Evolutionary conservation across 2,888 invertebrate genomes (phyloP), one percentile per base, ranked within the genome.

Genomic region (Nipponacmea schrenckii): DNA sequence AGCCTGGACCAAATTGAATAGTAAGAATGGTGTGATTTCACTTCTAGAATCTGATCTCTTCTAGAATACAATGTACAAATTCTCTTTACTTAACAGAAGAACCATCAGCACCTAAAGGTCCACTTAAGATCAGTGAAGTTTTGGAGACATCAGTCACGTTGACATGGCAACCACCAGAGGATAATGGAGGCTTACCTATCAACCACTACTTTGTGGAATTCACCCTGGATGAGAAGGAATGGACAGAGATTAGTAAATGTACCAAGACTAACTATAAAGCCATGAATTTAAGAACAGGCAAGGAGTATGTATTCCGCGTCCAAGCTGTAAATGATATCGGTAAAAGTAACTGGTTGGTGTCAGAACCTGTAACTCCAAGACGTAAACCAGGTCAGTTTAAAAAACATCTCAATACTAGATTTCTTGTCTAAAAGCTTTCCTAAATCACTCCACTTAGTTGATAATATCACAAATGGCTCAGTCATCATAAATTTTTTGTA

Each of bases 331-430:
- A 85, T 73, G 79, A 71, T 67, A 76, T 84, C 31, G 85, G 85
- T 39, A 68, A 68, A 5, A 77, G 85, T 46, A 71, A 79, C n/a
- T 80, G 81, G 12, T 72, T 84, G 24, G 81, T 81, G 73, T 81
- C 83, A 8, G 77, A 80, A 67, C 73, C 77, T 62, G 81, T 83
- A 15, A 78, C 76, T 39, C 80, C 83, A 44, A 77, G 73, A 72
- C 81, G 73, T 72, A 81, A 84, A 64, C 77, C 82, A 84, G 95
- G 96, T 96, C 91, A 92, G 95, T 67, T 31, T 64, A n/a, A 45
- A 44, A 63, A 39, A 27, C 50, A 26, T 48, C 17, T 46, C 15
- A 46, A 20, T 63, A 44, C 7, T 8, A 26, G n/a, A 56, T 56
- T 56, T 5, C 20, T 26, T 62, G n/a, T n/a, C n/a, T n/a, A n/a